A percentile compares a stretch with the other conserved stretches of the same genome.
phyloP scores from a whole-genome alignment of 2,113 vertebrate genomes.

The Sphaerodactylus townsendi region DNA sequence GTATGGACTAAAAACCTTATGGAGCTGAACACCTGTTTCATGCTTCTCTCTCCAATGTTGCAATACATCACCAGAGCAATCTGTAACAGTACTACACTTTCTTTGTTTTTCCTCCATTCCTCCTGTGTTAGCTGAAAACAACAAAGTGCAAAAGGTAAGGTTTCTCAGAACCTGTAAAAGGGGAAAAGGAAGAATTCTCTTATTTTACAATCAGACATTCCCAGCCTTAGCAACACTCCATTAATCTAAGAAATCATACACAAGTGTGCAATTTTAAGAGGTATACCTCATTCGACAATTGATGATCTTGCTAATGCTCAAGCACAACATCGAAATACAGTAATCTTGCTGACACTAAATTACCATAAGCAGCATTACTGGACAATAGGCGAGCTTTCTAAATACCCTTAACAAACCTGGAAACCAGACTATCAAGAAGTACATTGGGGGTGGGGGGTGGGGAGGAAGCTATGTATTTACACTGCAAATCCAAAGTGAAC shows the following conservation, averaged over 20 bases:
- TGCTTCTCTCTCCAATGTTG: not conserved
- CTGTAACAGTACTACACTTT: not conserved
- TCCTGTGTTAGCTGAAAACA: not conserved
- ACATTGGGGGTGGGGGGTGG: not conserved
- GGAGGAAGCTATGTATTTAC: conserved; percentile 5
- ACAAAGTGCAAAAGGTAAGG: not conserved
- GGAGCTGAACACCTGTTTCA: not conserved
- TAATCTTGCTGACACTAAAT: not conserved
- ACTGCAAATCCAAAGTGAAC: not conserved
- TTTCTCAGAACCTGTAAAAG: not conserved
- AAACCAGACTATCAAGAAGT: not conserved
- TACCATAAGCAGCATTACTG: not conserved
- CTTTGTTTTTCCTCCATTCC: not conserved
- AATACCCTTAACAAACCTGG: not conserved
- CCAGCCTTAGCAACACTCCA: not conserved
- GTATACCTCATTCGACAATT: not conserved
- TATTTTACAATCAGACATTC: not conserved
- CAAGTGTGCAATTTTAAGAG: not conserved
- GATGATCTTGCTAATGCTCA: not conserved
- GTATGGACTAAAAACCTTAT: not conserved
- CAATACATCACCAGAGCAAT: not conserved
- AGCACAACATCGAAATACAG: not conserved
- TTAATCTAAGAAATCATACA: not conserved
- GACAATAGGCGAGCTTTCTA: conserved; percentile 1
- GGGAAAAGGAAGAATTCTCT: not conserved